Base-by-base conservation (phyloP, 2,113 vertebrate genomes). In the Hiodon tergisus region DNA sequence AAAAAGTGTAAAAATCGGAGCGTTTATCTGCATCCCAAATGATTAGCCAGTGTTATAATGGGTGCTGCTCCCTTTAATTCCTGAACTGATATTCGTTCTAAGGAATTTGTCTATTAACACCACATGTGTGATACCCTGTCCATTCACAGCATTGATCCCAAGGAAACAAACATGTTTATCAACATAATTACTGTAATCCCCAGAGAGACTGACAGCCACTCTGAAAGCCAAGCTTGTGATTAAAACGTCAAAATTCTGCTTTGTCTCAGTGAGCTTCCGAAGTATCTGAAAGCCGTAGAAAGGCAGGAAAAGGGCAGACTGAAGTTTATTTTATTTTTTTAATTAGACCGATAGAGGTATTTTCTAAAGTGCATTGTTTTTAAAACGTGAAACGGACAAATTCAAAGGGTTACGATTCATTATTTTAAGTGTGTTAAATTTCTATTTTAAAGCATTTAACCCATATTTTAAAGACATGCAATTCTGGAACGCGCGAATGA, bases 101-200 rank as follows among this genome's bases (percentile, higher is more conserved):
- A 72, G 80, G 79, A 55, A 69, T 82, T 74, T 73, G 68, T 74
- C 83, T 84, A 82, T 87, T 86, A 85, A 74, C 85, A 16, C 83
- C 77, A 74, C 84, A 86, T 83, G 86, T 53, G 14, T 76, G 55
- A 72, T 72, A 74, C 62, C 60, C 68, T 4, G 61, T 60, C 73
- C 62, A 82, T 84, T 86, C 83, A 86, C 75, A 83, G 78, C 87
- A 90, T 90, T 85, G 91, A 91, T 91, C 86, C 76, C 58, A 70
- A 80, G 87, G 89, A 88, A 90, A 87, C 85, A 83, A 85, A 86
- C 85, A 79, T 89, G 87, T 84, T 91, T 88, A 91, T 92, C 89
- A 87, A 87, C 59, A 87, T 89, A 87, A 89, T 89, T 87, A 89
- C 86, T 85, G 85, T 87, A 81, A 84, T 89, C 81, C 82, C 73